Evolutionary conservation across 2,888 invertebrate species (phyloP).

Genomic region (Orgyia antiqua): DNA sequence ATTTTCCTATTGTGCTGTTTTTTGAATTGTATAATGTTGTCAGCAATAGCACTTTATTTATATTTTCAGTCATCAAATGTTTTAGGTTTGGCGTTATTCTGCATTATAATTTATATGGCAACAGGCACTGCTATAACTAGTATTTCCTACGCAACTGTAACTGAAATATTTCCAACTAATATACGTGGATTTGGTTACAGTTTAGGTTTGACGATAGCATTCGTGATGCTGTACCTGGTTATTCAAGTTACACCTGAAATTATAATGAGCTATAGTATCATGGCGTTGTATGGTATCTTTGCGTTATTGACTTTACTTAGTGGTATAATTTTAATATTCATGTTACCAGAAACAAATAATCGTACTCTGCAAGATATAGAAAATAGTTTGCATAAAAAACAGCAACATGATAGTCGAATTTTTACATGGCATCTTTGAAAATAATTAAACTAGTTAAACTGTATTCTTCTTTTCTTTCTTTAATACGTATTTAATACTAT

Average conservation of each 20-base stretch:
- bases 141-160: slow-evolving; percentile 41
- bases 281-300: slow-evolving; percentile 33
- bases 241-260: slow-evolving; percentile 41
- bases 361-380: slow-evolving; percentile 84
- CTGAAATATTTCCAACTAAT: slow-evolving; percentile 43
- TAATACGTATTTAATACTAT: no score
- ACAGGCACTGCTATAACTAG: slow-evolving; percentile 29
- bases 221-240: slow-evolving; percentile 34
- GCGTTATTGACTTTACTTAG: slow-evolving; percentile 29
- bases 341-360: slow-evolving; percentile 55
- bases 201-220: slow-evolving; percentile 34
- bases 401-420: no score
- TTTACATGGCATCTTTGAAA: no score
- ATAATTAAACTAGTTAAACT: no score
- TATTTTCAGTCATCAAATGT: slow-evolving; percentile 25
- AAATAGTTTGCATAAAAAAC: slow-evolving; percentile 39
- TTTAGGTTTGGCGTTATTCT: slow-evolving; percentile 31
- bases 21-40: slow-evolving; percentile 23
- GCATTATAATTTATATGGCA: slow-evolving; percentile 34
- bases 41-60: slow-evolving; percentile 29
- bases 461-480: no score
- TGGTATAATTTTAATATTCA: slow-evolving; percentile 29
- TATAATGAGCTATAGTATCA: slow-evolving; percentile 28
- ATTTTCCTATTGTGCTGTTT: slow-evolving; percentile 30
- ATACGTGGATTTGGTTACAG: slow-evolving; percentile 47